phyloP scores from a whole-genome alignment of 2,797 vertebrate genomes.

The Thamnophis elegans region DNA sequence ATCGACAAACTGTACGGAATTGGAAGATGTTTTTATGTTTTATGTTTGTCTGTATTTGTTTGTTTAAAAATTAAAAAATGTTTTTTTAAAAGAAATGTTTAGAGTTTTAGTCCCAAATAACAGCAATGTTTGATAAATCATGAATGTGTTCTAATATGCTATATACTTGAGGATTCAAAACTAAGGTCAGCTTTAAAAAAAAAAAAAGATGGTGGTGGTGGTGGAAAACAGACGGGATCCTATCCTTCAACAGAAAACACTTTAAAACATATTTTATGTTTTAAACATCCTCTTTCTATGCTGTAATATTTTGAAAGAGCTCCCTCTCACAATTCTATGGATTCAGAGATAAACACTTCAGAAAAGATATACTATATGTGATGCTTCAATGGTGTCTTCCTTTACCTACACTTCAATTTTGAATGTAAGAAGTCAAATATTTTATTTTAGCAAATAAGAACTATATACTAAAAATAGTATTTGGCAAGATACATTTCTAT shows the following conservation, averaged over 20 bases:
- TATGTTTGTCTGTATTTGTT: too few relatives aligned
- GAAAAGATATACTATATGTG: not conserved
- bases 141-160: not conserved
- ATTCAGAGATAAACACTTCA: not conserved
- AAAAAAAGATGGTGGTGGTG: too few relatives aligned
- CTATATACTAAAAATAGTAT: not conserved
- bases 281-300: not conserved
- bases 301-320: not conserved
- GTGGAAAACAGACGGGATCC: not conserved
- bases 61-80: too few relatives aligned
- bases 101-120: not conserved
- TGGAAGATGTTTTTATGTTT: too few relatives aligned
- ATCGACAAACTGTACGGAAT: too few relatives aligned
- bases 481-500: not conserved
- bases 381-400: slow-evolving; percentile 17
- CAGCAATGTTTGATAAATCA: not conserved
- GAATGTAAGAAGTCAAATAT: not conserved
- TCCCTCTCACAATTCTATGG: not conserved
- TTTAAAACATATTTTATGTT: not conserved
- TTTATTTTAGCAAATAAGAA: slow-evolving; percentile 17
- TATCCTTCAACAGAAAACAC: slow-evolving; percentile 6
- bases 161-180: not conserved
- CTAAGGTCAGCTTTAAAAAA: not conserved
- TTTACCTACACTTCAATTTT: not conserved
- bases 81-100: not conserved